phyloP scores from a whole-genome alignment of 2,797 vertebrate species.

The Coracias cyanogaster region DNA sequence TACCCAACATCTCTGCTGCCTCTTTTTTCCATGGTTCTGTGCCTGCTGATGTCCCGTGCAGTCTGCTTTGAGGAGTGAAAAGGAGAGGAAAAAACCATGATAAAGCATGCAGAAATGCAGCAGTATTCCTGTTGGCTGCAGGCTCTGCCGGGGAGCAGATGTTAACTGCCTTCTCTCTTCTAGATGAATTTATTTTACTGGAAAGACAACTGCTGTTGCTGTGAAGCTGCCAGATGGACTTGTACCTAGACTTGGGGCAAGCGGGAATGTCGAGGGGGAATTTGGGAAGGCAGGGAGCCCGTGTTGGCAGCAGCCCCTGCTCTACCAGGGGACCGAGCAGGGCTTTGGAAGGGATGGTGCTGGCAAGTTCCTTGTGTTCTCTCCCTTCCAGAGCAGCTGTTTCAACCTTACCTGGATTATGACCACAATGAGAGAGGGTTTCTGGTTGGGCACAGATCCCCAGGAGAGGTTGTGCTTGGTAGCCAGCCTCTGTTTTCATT shows the following conservation, averaged over 20 bases:
- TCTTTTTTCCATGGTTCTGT: neutral
- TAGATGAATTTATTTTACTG: slow-evolving; percentile 10
- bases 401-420: neutral
- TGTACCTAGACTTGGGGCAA: neutral
- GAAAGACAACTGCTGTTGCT: slow-evolving; percentile 8
- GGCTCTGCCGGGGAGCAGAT: slow-evolving; percentile 5
- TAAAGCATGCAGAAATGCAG: neutral
- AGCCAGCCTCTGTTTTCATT: neutral
- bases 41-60: neutral
- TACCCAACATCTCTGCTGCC: neutral
- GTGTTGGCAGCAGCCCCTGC: neutral
- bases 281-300: neutral
- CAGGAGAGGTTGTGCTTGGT: neutral
- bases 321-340: neutral
- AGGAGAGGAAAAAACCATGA: neutral
- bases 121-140: neutral
- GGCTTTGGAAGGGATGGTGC: neutral
- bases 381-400: neutral
- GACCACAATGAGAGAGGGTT: neutral
- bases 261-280: neutral
- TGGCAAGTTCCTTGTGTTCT: neutral
- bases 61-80: neutral
- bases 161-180: slow-evolving; percentile 7
- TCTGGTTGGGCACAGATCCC: neutral
- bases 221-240: neutral